Base-by-base conservation (phyloP, 2,113 vertebrate species). In the Guaruba guarouba region DNA sequence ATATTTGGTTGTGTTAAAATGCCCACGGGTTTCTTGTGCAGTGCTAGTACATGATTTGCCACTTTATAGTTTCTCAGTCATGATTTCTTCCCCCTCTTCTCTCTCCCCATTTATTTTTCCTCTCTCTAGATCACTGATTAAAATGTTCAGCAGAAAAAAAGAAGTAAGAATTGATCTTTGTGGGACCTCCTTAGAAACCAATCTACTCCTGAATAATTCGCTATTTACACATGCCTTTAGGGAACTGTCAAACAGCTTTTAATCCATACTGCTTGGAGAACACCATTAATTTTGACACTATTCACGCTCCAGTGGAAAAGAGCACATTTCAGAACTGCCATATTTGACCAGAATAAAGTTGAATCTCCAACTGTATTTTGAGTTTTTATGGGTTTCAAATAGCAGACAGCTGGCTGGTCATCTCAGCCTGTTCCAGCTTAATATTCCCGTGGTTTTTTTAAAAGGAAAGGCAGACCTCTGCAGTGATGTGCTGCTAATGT, bases 341-440 rank as follows among this genome's bases (percentile, higher is more conserved):
- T 93, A 51, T 74, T 88, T 5, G 66, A 90, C 76, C 80, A 94
- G 86, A 95, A 94, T 64, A 88, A 90, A 92, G 55, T 78, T 84
- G 64, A 84, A 93, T 76, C 69, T 90, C 80, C 76, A 94, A 73
- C 86, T 96, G 71, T 86, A 93, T 92, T 93, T 93, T 91, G 69
- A 92, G 80, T 82, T 93, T 96, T 91, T 69, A 62, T 61, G 57
- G 46, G 52, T 84, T 82, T 97, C 84, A 94, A 92, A 92, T 31
- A 91, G 86, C 84, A 91, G 94, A 89, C 84, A 94, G 81, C 74
- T 92, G 95, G 68, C 43, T 93, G 86, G 71, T 62, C 89, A 84
- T 79, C 77, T 91, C 69, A 69, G 57, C 52, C 48, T 82, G 20
- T 57, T 95, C 48, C 83, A 92, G 55, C 46, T 91, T 87, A 67